phyloP scores from a whole-genome alignment of 2,113 vertebrate species.

The Spea multiplicata region DNA sequence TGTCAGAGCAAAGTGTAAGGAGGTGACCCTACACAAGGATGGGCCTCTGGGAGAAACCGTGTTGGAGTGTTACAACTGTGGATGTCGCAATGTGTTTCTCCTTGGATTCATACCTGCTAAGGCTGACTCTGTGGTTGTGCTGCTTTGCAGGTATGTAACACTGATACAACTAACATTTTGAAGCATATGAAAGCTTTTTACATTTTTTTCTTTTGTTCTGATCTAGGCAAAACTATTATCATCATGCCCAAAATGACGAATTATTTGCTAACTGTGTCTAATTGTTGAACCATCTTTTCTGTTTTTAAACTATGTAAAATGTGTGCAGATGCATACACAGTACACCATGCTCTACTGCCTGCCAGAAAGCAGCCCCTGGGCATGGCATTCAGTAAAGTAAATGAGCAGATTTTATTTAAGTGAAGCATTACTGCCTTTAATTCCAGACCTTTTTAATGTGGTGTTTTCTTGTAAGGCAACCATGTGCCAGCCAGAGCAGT shows the following conservation, averaged over 20 bases:
- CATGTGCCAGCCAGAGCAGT: slow-evolving; percentile 97
- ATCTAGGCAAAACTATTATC: too few species aligned
- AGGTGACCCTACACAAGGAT: slow-evolving; percentile 97
- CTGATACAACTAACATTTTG: background rate
- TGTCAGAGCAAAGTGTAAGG: slow-evolving; percentile 96
- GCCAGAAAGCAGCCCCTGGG: background rate
- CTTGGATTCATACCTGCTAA: slow-evolving; percentile 97
- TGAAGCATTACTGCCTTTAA: slow-evolving; percentile 7
- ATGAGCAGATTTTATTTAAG: too few species aligned
- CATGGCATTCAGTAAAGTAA: background rate
- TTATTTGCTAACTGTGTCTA: too few species aligned
- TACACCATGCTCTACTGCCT: background rate
- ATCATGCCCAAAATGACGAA: too few species aligned
- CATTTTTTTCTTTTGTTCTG: background rate
- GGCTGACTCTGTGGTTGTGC: slow-evolving; percentile 93
- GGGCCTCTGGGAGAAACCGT: slow-evolving; percentile 95
- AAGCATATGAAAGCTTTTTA: background rate
- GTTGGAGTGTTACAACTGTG: slow-evolving; percentile 96
- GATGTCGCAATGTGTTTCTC: slow-evolving; percentile 95
- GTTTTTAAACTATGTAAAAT: too few species aligned
- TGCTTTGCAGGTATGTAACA: slow-evolving; percentile 85
- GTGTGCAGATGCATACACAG: too few species aligned
- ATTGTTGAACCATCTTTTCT: too few species aligned
- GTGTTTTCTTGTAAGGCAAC: slow-evolving; percentile 75
- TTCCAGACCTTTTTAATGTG: background rate